Conservation (phyloP, 37 sponge, comb jelly and placozoan genomes). For the Aplysina aerophoba region DNA sequence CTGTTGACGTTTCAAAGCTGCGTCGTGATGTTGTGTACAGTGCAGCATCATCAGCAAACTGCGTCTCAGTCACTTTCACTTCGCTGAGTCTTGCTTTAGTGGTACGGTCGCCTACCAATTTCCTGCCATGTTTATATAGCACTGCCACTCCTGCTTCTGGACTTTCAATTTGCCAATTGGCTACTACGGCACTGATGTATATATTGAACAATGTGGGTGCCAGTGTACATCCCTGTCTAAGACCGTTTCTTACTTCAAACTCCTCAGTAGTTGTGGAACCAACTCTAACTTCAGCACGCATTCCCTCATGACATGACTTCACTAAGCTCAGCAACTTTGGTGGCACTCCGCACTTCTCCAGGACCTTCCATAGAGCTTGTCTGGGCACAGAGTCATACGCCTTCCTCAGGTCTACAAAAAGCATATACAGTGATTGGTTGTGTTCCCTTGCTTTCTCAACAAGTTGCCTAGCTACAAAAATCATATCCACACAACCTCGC, state of each 20-base stretch:
- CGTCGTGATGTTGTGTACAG: constrained; percentile 15
- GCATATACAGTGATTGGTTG: neutral
- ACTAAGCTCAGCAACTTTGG: constrained; percentile 28
- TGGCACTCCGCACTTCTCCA: constrained; percentile 28
- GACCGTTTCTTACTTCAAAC: constrained; percentile 42
- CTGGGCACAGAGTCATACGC: constrained; percentile 42
- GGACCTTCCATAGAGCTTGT: constrained; percentile 6
- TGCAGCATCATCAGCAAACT: constrained; percentile 51
- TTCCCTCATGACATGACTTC: neutral
- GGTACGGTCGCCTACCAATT: constrained; percentile 52
- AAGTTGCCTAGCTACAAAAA: constrained; percentile 37
- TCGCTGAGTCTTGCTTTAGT: constrained; percentile 35
- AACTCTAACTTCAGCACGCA: constrained; percentile 35
- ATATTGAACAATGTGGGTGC: constrained; percentile 45
- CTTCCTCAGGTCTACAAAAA: constrained; percentile 40
- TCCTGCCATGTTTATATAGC: constrained; percentile 36
- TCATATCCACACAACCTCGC: constrained; percentile 26
- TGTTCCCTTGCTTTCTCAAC: constrained; percentile 42
- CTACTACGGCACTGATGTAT: constrained; percentile 44
- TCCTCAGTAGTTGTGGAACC: constrained; percentile 1
- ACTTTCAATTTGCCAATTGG: constrained; percentile 17
- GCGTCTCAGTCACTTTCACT: constrained; percentile 25
- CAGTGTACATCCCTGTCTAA: constrained; percentile 44
- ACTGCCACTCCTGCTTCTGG: constrained; percentile 42
- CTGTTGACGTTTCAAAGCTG: constrained; percentile 17